Conservation (phyloP, 2,113 vertebrate genomes). For the Rhea americana region DNA sequence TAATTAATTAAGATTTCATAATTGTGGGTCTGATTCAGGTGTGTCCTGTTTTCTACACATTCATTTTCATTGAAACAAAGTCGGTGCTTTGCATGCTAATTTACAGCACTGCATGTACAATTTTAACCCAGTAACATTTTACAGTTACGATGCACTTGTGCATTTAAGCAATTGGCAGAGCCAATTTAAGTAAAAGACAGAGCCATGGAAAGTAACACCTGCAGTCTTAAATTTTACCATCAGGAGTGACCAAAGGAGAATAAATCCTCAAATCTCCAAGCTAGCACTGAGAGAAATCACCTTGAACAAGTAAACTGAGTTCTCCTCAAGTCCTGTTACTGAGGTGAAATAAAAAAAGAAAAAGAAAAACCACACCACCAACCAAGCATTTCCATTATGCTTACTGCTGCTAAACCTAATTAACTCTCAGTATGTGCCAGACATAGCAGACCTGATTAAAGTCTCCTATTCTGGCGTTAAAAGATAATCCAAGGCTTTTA, state of each 20-base stretch:
- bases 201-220: background rate
- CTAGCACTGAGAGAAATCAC: background rate
- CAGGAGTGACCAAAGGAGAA: background rate
- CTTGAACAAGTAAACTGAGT: background rate
- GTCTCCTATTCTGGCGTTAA: conserved; percentile 2
- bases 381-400: conserved; percentile 6
- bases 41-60: background rate
- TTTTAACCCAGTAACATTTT: background rate
- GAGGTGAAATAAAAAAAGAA: background rate
- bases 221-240: background rate
- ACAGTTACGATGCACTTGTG: background rate
- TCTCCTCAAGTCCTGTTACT: background rate
- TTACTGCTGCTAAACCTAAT: conserved; percentile 35
- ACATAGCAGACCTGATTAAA: conserved; percentile 38
- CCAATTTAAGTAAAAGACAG: background rate
- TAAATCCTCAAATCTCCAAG: background rate
- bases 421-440: conserved; percentile 25
- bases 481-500: conserved; percentile 21
- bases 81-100: background rate
- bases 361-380: background rate
- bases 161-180: background rate
- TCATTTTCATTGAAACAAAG: background rate
- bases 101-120: background rate
- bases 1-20: background rate
- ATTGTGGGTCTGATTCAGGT: background rate